Conservation (phyloP, 1,140 invertebrate species). For the Musca vetustissima region DNA sequence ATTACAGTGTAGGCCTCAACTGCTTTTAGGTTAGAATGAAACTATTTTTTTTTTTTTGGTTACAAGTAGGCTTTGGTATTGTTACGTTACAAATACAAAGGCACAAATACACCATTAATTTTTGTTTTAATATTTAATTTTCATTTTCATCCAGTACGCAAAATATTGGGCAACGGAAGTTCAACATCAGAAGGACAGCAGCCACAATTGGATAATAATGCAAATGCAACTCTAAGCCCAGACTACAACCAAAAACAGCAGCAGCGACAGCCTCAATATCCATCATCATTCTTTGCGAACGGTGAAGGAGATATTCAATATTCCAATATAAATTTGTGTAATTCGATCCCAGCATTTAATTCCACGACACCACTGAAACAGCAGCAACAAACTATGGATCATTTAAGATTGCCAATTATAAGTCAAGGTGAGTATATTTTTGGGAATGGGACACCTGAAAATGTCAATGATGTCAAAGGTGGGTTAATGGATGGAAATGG, state of each 20-base stretch:
- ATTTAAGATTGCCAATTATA: conserved; percentile 28
- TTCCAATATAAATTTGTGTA: not conserved
- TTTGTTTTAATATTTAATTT: conserved; percentile 6
- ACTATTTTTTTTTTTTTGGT: not conserved
- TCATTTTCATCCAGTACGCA: conserved; percentile 19
- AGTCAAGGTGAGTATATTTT: conserved; percentile 23
- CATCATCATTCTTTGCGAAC: no score
- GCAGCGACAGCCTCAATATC: no score
- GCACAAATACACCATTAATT: not conserved
- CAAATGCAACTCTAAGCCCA: not conserved
- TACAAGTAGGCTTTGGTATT: not conserved
- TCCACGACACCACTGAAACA: not conserved
- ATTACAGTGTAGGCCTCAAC: not conserved
- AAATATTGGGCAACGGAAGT: conserved; percentile 24
- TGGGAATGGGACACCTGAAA: not conserved
- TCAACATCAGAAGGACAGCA: not conserved
- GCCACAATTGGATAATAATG: no score
- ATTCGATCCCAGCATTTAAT: not conserved
- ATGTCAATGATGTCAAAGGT: no score
- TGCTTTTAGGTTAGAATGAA: not conserved
- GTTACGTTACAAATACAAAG: no score
- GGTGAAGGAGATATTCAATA: not conserved
- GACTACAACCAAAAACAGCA: not conserved
- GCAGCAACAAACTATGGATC: conserved; percentile 28
- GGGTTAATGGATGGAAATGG: no score